Evolutionary conservation across 2,113 vertebrate species (phyloP), one percentile per base, ranked within the genome.

Genomic region (Phalacrocorax carbo): DNA sequence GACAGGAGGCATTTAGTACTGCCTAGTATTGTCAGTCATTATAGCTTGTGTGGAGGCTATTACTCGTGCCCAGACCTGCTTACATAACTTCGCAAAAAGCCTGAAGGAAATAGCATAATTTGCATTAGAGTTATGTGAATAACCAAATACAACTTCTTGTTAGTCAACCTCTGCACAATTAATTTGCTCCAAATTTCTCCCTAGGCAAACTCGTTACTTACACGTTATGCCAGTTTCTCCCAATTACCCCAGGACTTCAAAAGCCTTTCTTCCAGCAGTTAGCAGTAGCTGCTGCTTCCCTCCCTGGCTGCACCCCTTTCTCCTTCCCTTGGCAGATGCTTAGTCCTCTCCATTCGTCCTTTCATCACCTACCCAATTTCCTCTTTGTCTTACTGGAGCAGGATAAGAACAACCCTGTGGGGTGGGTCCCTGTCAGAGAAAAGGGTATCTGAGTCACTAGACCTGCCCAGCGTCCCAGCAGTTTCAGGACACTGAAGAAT

Each of bases 361-460:
- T 91, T 79, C 10, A n/a, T 82, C 34, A 71, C 20, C 29, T 82
- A 52, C 42, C 14, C 32, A 42, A 2, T 62, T 60, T 91, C 60
- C 25, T 88, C 44, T 42, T 78, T 62, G 61, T 62, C 19, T 62
- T 61, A 38, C 11, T 73, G 65, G 27, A 82, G 36, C 9, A 93
- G 4, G 7, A 20, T 54, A 52, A 70, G 55, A 81, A 51, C 0
- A 51, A 40, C 23, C 1, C 0, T 48, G 26, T 71, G 14, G 9
- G 9, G 1, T 69, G 40, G 27, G 27, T 23, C 13, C 2, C 6
- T 3, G 0, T 15, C 3, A 4, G 42, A 77, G 17, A 36, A 92
- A 62, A 18, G 2, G 2, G 0, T 42, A 12, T 69, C 15, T n/a
- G 22, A 85, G 32, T 70, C 12, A 21, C 4, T 62, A 21, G 25